Evolutionary conservation across 2,888 invertebrate species (phyloP).

Genomic region (Patella ulyssiponensis): DNA sequence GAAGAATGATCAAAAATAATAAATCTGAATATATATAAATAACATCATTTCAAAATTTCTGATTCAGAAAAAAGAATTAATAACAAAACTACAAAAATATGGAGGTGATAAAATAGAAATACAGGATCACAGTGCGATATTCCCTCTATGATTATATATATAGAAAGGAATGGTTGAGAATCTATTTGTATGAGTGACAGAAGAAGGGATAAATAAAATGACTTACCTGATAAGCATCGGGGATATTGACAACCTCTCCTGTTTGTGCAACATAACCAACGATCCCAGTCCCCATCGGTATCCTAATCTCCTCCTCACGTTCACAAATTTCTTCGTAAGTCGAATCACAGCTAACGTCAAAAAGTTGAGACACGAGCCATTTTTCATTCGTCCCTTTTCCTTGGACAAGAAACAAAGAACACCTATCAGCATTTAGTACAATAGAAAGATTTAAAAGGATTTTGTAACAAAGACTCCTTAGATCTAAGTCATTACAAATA

Average conservation of each 20-base stretch:
- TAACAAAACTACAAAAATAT: too few species aligned
- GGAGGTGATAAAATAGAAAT: too few species aligned
- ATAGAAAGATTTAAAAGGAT: constrained; percentile 70
- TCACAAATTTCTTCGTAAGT: constrained; percentile 88
- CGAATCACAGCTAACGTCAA: constrained; percentile 67
- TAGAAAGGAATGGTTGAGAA: too few species aligned
- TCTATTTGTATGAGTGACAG: background rate
- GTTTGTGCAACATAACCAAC: constrained; percentile 68
- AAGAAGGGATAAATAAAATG: background rate
- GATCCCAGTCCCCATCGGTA: constrained; percentile 68
- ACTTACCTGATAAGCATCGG: constrained; percentile 69
- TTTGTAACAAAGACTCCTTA: constrained; percentile 70
- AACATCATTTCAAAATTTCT: too few species aligned
- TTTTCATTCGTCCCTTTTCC: constrained; percentile 75
- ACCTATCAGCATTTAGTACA: constrained; percentile 69
- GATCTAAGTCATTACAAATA: constrained; percentile 71
- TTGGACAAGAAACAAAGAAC: constrained; percentile 71
- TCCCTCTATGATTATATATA: too few species aligned
- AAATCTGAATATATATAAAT: too few species aligned
- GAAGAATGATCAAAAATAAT: too few species aligned
- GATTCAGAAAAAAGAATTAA: too few species aligned
- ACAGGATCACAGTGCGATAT: too few species aligned
- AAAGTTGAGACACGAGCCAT: constrained; percentile 74
- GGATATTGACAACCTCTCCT: constrained; percentile 67
- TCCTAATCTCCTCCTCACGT: constrained; percentile 86